Evolutionary conservation across 2,888 invertebrate species (phyloP), one percentile per base, ranked within the genome.

Genomic region (Cheilosia soror): DNA sequence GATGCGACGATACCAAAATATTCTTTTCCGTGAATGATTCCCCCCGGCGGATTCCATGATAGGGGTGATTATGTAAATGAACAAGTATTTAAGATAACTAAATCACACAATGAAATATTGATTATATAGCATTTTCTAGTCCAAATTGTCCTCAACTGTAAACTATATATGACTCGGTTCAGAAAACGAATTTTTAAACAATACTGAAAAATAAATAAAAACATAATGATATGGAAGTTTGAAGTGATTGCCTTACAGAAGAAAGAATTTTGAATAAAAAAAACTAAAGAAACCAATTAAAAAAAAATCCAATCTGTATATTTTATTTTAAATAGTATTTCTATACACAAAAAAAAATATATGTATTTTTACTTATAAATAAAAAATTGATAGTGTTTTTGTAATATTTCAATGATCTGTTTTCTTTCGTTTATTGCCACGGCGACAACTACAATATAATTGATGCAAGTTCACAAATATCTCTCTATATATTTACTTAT

Each of bases 401-500:
- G 29, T 15, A 15, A 27, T 42, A 58, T 33, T 77, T 58, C 27
- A 77, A 58, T 4, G 20, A n/a, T 20, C 27, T 49, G 0, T 42
- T n/a, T 47, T 27, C 6, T 51, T 49, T 31, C 15, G 15, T 0
- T 49, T 49, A 65, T 9, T 42, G 75, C 33, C 75, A 58, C 76
- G 51, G 68, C 68, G 58, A 53, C 25, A 13, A 51, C 68, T 65
- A 53, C 47, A 13, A 51, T 51, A 33, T 55, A 71, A 63, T 82
- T 47, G 69, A 77, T 77, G 58, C 58, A 60, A 29, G 68, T 55
- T 82, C 40, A 77, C 65, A 82, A 40, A 55, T 71, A 62, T 68
- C 51, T 53, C 20, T 79, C 71, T 63, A 84, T 84, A 73, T 66
- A 42, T 65, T 68, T 53, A 44, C 15, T 79, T 79, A 65, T 79